A percentile compares a stretch with the other conserved stretches of the same genome.
Conservation (phyloP, 1,140 invertebrate species). For the Rhopalosiphum maidis region DNA sequence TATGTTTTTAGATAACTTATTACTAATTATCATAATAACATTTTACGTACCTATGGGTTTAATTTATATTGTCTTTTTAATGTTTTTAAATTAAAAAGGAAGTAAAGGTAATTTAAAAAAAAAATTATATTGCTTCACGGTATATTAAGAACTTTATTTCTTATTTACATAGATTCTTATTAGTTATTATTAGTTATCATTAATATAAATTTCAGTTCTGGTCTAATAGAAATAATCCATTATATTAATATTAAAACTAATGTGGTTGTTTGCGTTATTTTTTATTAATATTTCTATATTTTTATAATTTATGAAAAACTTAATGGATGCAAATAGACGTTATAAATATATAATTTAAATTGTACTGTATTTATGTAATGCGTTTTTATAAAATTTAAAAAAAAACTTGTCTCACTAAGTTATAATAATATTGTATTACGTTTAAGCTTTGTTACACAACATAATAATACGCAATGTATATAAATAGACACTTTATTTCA, state of each 20-base stretch:
- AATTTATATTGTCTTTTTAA: too few relatives aligned
- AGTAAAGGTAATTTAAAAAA: too few relatives aligned
- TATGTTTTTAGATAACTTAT: not conserved
- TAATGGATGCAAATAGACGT: conserved; percentile 17
- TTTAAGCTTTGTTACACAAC: not conserved
- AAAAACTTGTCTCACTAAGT: not conserved
- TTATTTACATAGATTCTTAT: not conserved
- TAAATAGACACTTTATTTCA: not conserved
- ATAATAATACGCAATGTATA: not conserved
- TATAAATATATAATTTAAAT: conserved; percentile 26
- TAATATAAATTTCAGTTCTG: not conserved
- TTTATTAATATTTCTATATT: not conserved
- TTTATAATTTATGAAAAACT: not conserved
- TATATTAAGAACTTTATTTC: not conserved
- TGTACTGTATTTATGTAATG: not conserved
- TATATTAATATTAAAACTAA: not conserved
- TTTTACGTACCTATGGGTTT: too few relatives aligned
- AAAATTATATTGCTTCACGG: not conserved
- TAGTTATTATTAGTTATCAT: not conserved
- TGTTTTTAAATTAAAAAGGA: too few relatives aligned
- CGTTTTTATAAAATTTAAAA: not conserved
- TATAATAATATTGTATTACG: not conserved
- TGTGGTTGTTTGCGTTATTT: not conserved
- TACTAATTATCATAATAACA: not conserved
- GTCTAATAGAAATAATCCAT: conserved; percentile 27